phyloP scores from a whole-genome alignment of 2,797 vertebrate species.

The Anas georgica region DNA sequence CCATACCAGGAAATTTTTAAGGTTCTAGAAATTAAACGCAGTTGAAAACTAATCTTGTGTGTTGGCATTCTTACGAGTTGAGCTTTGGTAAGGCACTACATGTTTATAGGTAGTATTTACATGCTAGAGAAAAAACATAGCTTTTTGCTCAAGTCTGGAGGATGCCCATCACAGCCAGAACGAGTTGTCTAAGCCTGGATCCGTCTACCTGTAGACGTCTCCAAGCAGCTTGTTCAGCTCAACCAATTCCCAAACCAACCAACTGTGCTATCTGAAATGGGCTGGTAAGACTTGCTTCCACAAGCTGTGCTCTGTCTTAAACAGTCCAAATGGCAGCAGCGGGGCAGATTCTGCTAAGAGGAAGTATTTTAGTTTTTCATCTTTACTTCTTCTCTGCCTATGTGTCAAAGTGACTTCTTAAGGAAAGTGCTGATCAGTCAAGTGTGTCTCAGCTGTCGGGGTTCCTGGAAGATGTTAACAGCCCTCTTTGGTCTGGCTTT shows the following conservation, averaged over 20 bases:
- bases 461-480: neutral
- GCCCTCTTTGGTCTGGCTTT: neutral
- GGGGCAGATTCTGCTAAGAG: neutral
- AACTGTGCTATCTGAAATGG: accelerated
- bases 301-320: neutral
- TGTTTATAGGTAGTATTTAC: neutral
- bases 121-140: no score
- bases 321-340: neutral
- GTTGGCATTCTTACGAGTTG: accelerated
- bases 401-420: neutral
- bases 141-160: neutral
- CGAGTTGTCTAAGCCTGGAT: neutral
- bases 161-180: neutral
- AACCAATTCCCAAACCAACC: neutral
- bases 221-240: neutral
- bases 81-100: accelerated
- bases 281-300: neutral
- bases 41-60: neutral
- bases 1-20: neutral
- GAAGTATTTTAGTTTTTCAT: neutral
- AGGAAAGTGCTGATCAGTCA: neutral
- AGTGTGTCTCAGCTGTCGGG: neutral
- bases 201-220: neutral
- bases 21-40: neutral
- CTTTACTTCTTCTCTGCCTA: neutral